Evolutionary conservation across 64 coral and sea anemone species (phyloP).

Genomic region (Orbicella faveolata): DNA sequence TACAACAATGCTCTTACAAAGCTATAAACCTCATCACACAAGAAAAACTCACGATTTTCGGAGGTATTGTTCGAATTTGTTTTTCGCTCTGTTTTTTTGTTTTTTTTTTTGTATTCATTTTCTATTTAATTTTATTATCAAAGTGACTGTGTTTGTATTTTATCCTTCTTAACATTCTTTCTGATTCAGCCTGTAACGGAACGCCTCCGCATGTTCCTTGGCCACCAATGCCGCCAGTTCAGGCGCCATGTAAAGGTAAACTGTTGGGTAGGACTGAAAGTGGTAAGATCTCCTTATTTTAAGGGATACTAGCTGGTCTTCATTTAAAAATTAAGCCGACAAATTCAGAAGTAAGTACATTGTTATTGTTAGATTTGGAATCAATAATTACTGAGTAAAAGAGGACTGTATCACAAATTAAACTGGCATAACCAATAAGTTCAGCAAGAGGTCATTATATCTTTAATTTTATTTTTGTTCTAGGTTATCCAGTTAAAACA

Average conservation of each 20-base stretch:
- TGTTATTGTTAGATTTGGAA: neutral
- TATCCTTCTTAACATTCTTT: neutral
- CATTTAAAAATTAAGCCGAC: too few species aligned
- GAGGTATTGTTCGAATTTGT: neutral
- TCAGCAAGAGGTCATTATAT: neutral
- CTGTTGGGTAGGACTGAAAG: too few species aligned
- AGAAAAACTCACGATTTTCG: neutral
- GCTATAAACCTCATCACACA: neutral
- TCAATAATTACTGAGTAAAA: too few species aligned
- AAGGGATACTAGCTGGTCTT: too few species aligned
- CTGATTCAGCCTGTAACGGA: neutral
- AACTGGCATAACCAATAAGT: neutral
- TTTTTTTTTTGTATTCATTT: neutral
- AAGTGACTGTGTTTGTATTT: neutral
- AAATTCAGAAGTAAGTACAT: too few species aligned
- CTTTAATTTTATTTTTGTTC: neutral
- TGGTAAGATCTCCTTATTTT: too few species aligned
- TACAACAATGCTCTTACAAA: neutral
- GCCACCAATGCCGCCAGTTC: constrained; percentile 7
- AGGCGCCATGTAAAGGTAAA: neutral
- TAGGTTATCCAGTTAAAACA: neutral
- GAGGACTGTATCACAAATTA: neutral
- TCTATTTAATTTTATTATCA: neutral
- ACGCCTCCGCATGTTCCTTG: constrained; percentile 25
- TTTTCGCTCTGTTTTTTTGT: neutral